phyloP scores from a whole-genome alignment of 2,888 invertebrate genomes.

The Elysia crispata region DNA sequence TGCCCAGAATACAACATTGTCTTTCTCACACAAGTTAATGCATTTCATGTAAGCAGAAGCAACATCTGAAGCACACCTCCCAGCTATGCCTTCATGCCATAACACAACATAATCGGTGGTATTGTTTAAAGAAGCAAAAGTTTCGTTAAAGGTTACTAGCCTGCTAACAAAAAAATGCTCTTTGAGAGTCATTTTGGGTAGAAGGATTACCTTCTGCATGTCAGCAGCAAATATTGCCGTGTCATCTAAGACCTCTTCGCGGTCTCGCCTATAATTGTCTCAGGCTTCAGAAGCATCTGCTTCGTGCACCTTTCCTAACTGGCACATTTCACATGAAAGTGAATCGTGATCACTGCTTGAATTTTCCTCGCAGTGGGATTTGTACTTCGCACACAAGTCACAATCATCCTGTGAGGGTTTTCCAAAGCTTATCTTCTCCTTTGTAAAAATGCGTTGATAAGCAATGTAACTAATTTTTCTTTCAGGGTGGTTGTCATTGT shows the following conservation, averaged over 20 bases:
- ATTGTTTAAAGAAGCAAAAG: slow-evolving; percentile 22
- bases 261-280: not conserved
- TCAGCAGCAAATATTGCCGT: too few species aligned
- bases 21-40: not conserved
- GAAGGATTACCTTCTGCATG: slow-evolving; percentile 22
- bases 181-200: slow-evolving; percentile 15
- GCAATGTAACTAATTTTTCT: too few species aligned
- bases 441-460: too few species aligned
- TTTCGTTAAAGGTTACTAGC: slow-evolving; percentile 21
- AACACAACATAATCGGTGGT: not conserved
- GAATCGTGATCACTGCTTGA: too few species aligned
- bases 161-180: slow-evolving; percentile 13
- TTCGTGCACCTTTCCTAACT: too few species aligned
- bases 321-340: too few species aligned
- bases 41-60: slow-evolving; percentile 5
- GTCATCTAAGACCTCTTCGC: too few species aligned
- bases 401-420: too few species aligned
- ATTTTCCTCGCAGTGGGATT: too few species aligned
- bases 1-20: slow-evolving; percentile 13
- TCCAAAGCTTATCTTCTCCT: too few species aligned
- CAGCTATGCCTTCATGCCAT: slow-evolving; percentile 27
- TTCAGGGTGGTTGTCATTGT: too few species aligned
- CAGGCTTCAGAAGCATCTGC: slow-evolving; percentile 28
- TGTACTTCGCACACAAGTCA: too few species aligned
- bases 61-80: slow-evolving; percentile 5